These are phyloP conservation scores for Thunnus thynnus DNA, from an alignment of 2,113 vertebrate species.

Conservation along the genomic window DNA sequence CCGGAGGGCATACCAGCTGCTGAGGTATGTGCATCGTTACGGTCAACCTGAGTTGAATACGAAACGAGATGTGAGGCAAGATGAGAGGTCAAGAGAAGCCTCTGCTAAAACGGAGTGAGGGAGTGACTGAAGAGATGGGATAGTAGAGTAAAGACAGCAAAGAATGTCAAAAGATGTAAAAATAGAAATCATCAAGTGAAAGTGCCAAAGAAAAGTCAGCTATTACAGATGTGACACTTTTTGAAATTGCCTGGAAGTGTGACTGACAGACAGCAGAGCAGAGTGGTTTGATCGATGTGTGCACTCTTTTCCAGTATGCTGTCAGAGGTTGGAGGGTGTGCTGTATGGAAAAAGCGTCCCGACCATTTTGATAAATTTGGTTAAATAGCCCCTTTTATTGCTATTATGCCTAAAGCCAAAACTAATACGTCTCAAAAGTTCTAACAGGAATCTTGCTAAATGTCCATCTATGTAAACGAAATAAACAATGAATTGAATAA, in stretches of 20 bases:
- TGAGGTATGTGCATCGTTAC: conserved; percentile 84
- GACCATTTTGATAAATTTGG: not conserved
- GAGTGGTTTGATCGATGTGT: conserved; percentile 24
- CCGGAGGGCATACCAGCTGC: conserved; percentile 95
- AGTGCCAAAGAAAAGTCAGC: conserved; percentile 17
- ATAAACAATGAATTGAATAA: not conserved
- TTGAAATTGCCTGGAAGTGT: conserved; percentile 39
- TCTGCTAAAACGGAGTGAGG: not conserved
- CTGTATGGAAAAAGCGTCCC: conserved; percentile 7
- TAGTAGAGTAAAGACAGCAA: conserved; percentile 24
- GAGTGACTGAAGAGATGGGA: not conserved
- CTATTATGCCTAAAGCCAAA: not conserved
- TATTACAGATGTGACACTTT: conserved; percentile 33
- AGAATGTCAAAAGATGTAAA: conserved; percentile 29
- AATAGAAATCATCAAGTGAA: conserved; percentile 42
- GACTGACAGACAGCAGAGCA: conserved; percentile 53
- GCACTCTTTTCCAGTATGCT: conserved; percentile 21
- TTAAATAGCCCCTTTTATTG: not conserved
- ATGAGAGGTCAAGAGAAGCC: not conserved
- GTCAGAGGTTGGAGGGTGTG: not conserved
- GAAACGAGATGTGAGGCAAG: conserved; percentile 16
- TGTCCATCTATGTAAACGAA: not conserved
- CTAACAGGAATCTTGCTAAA: not conserved
- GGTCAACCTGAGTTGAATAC: conserved; percentile 4
- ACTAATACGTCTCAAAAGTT: not conserved